Percentiles rank a stretch among this genome's conserved stretches.
Evolutionary conservation across 1,140 invertebrate genomes (phyloP).

Genomic region (Zaprionus capensis): DNA sequence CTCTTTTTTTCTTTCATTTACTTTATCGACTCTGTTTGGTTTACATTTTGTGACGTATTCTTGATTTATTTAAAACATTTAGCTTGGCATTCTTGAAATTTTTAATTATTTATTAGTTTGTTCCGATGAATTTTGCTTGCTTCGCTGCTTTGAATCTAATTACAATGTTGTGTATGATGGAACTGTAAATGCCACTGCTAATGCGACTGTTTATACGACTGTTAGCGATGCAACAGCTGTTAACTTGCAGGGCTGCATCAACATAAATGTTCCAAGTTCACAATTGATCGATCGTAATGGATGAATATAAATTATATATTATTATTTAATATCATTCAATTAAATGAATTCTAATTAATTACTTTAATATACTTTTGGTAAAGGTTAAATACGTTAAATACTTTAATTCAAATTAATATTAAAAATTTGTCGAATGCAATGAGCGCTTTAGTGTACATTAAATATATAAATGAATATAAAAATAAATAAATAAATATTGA

Average conservation of each 20-base stretch:
- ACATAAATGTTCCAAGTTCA: background rate
- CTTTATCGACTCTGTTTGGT: background rate
- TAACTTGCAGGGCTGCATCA: conserved; percentile 11
- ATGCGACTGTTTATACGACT: conserved; percentile 1
- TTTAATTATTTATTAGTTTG: background rate
- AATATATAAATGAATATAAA: too few species aligned
- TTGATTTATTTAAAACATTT: background rate
- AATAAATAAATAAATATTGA: too few species aligned
- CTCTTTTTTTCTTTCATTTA: background rate
- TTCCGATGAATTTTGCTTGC: background rate
- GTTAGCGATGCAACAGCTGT: conserved; percentile 12
- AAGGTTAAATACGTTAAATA: too few species aligned
- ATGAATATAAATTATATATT: too few species aligned
- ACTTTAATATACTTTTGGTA: too few species aligned
- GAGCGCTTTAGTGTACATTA: too few species aligned
- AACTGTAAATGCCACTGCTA: background rate
- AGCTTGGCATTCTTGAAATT: conserved; percentile 16
- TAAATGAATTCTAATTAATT: too few species aligned
- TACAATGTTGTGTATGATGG: conserved; percentile 9
- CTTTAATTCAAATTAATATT: too few species aligned
- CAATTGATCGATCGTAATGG: background rate
- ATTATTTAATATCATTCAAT: too few species aligned
- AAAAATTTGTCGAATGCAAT: too few species aligned
- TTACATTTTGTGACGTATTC: conserved; percentile 8
- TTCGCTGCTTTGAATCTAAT: conserved; percentile 9